phyloP scores from a whole-genome alignment of 2,888 invertebrate genomes.

The Antheraea yamamai region DNA sequence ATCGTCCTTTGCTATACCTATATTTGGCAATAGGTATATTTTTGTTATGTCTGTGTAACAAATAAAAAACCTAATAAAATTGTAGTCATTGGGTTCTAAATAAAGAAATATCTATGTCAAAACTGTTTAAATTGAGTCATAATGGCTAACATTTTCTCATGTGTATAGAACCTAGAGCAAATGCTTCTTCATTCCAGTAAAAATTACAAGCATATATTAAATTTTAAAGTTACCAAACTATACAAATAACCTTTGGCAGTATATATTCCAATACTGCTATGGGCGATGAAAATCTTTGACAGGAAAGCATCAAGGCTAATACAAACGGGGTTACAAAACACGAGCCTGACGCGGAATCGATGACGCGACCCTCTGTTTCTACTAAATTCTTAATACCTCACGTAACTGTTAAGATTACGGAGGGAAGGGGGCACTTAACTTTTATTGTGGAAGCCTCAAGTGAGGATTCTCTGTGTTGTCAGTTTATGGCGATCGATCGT shows the following conservation, averaged over 20 bases:
- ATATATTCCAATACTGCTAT: background rate
- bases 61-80: too few relatives aligned
- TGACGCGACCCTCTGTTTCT: constrained; percentile 52
- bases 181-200: background rate
- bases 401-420: constrained; percentile 76
- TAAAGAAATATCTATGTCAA: background rate
- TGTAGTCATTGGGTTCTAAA: too few relatives aligned
- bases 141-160: background rate
- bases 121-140: background rate
- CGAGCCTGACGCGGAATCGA: constrained; percentile 34
- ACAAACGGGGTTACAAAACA: constrained; percentile 15
- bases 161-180: background rate
- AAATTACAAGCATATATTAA: background rate
- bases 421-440: constrained; percentile 67
- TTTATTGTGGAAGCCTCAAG: constrained; percentile 65
- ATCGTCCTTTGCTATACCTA: too few relatives aligned
- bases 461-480: constrained; percentile 46
- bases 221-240: background rate
- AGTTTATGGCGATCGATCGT: constrained; percentile 61
- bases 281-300: background rate
- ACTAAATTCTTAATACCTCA: constrained; percentile 82
- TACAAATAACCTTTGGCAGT: too few relatives aligned
- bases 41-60: too few relatives aligned
- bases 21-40: too few relatives aligned
- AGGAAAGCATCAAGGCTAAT: constrained; percentile 5